A percentile compares a stretch with the other conserved stretches of the same genome.
phyloP scores from a whole-genome alignment of 2,888 invertebrate species.

The Caenorhabditis plicata region DNA sequence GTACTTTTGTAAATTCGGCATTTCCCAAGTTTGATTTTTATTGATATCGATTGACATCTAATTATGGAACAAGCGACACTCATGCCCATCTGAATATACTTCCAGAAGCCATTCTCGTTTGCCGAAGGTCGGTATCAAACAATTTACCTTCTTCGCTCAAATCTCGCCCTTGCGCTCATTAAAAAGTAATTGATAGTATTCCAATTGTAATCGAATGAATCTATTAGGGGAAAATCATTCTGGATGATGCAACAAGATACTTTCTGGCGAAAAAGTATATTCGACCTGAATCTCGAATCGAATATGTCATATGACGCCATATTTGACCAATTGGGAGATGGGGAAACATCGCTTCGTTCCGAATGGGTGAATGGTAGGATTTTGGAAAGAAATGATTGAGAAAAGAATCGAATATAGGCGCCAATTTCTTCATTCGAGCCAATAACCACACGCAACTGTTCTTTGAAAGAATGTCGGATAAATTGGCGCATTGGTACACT shows the following conservation, averaged over 20 bases:
- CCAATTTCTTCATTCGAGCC: slow-evolving; percentile 63
- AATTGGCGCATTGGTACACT: slow-evolving; percentile 61
- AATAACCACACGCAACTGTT: slow-evolving; percentile 60
- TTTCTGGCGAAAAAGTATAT: slow-evolving; percentile 54
- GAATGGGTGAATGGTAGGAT: slow-evolving; percentile 64
- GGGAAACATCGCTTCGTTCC: slow-evolving; percentile 51
- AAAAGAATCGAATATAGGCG: slow-evolving; percentile 39
- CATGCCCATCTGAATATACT: too few species aligned
- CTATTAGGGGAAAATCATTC: slow-evolving; percentile 57
- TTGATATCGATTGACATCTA: too few species aligned
- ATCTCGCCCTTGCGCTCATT: slow-evolving; percentile 57
- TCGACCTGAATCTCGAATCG: slow-evolving; percentile 60
- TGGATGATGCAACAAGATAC: slow-evolving; percentile 66
- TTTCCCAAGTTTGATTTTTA: too few species aligned
- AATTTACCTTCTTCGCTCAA: slow-evolving; percentile 61
- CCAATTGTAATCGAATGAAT: background rate
- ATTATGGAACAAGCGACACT: too few species aligned
- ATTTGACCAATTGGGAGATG: slow-evolving; percentile 63
- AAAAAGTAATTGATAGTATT: slow-evolving; percentile 21
- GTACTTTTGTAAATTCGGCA: too few species aligned
- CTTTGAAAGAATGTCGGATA: slow-evolving; percentile 60
- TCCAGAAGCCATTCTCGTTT: slow-evolving; percentile 64
- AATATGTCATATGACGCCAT: slow-evolving; percentile 57
- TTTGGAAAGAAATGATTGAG: background rate
- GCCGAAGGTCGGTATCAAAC: slow-evolving; percentile 65